Percentiles rank a stretch among this genome's conserved stretches.
These are phyloP conservation scores for Listronotus oregonensis DNA, from an alignment of 1,140 invertebrate genomes.

Conservation along the genomic window DNA sequence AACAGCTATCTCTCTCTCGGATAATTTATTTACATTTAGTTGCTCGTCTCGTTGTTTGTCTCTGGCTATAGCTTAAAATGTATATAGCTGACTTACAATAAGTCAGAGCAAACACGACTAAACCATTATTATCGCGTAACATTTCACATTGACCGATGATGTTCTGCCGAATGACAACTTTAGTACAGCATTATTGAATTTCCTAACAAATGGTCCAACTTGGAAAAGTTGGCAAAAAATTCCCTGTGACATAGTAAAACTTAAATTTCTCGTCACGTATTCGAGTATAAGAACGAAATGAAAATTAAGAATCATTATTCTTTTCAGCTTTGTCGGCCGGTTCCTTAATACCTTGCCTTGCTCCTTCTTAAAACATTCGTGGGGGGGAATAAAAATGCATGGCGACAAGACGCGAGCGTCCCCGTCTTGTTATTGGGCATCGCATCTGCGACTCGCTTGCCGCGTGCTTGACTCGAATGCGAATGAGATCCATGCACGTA, in stretches of 20 bases:
- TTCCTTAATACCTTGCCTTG: constrained; percentile 54
- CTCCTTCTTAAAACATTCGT: constrained; percentile 54
- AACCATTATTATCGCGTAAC: no score
- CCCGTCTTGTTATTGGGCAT: constrained; percentile 43
- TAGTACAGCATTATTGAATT: constrained; percentile 56
- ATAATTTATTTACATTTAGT: no score
- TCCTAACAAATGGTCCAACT: constrained; percentile 54
- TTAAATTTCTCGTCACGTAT: constrained; percentile 54
- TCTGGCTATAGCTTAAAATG: no score
- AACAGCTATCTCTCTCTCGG: no score
- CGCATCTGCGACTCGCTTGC: constrained; percentile 25
- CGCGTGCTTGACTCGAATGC: constrained; percentile 18
- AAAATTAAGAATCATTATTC: constrained; percentile 59
- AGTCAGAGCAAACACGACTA: no score
- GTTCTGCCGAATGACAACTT: constrained; percentile 53
- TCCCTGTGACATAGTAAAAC: constrained; percentile 51
- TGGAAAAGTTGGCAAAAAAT: constrained; percentile 52
- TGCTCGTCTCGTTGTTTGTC: no score
- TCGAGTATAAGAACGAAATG: constrained; percentile 56
- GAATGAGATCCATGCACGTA: neutral
- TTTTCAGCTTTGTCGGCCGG: constrained; percentile 55
- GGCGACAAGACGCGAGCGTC: constrained; percentile 48
- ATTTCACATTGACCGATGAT: constrained; percentile 50
- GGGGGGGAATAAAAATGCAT: constrained; percentile 49
- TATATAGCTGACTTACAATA: no score